Evolutionary conservation across 1,140 invertebrate genomes (phyloP).

Genomic region (Saxidomus purpurata): DNA sequence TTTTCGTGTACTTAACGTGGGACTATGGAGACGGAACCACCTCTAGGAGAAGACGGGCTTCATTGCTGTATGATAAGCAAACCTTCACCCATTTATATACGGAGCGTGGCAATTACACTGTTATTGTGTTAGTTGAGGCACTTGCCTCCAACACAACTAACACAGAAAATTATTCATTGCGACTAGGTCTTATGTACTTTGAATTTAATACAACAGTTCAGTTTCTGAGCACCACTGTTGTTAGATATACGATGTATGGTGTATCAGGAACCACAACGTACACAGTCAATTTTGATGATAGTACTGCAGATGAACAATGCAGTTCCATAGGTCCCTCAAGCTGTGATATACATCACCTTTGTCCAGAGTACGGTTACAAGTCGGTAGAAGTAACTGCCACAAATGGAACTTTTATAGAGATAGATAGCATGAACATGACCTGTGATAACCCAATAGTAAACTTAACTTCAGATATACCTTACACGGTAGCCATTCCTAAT

Average conservation of each 20-base stretch:
- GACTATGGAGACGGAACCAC: constrained; percentile 27
- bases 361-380: constrained; percentile 46
- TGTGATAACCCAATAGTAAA: constrained; percentile 59
- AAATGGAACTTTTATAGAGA: constrained; percentile 59
- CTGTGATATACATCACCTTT: constrained; percentile 41
- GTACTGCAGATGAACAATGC: background rate
- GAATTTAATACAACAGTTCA: constrained; percentile 40
- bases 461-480: background rate
- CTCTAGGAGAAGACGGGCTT: background rate
- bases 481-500: constrained; percentile 38
- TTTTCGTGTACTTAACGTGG: background rate
- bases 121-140: constrained; percentile 15
- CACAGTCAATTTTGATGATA: constrained; percentile 43
- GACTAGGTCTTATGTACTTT: constrained; percentile 55
- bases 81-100: constrained; percentile 36
- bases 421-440: constrained; percentile 44
- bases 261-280: background rate
- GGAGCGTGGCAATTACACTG: constrained; percentile 43
- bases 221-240: constrained; percentile 24
- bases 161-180: background rate
- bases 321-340: background rate
- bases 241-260: constrained; percentile 58
- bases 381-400: constrained; percentile 1
- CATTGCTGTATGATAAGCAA: background rate
- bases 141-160: background rate